Percentiles rank a stretch among this genome's conserved stretches.
phyloP scores from a whole-genome alignment of 2,113 vertebrate species.

The Pomatostomus ruficeps region DNA sequence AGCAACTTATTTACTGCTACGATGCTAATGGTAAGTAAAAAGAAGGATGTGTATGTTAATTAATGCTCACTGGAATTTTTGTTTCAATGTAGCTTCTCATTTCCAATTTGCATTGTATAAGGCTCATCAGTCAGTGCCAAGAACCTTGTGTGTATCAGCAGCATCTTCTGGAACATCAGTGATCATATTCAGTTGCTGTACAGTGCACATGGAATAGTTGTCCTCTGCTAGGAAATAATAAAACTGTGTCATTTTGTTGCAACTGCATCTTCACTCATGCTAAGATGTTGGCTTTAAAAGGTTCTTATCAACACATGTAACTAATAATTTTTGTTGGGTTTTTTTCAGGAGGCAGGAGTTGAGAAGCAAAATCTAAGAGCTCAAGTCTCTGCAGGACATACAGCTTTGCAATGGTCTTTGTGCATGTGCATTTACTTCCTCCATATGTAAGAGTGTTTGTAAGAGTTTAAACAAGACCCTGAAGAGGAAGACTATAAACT shows the following conservation, averaged over 20 bases:
- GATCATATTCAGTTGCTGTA: not conserved
- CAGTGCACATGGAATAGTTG: not conserved
- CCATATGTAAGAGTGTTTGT: not conserved
- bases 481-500: not conserved
- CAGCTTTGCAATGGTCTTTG: not conserved
- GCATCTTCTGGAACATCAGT: not conserved
- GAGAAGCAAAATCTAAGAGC: not conserved
- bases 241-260: not conserved
- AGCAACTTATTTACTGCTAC: not conserved
- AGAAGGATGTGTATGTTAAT: not conserved
- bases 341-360: not conserved
- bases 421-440: not conserved
- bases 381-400: not conserved
- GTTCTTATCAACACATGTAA: not conserved
- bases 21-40: not conserved
- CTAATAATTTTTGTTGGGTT: not conserved
- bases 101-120: not conserved
- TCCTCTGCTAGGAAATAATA: not conserved
- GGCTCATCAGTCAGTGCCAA: not conserved
- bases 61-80: not conserved
- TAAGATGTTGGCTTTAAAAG: not conserved
- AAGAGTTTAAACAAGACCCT: not conserved
- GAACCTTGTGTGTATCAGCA: not conserved
- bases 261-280: not conserved
- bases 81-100: not conserved